Conservation (phyloP, 2,113 vertebrate genomes). For the Nycticryphes semicollaris region DNA sequence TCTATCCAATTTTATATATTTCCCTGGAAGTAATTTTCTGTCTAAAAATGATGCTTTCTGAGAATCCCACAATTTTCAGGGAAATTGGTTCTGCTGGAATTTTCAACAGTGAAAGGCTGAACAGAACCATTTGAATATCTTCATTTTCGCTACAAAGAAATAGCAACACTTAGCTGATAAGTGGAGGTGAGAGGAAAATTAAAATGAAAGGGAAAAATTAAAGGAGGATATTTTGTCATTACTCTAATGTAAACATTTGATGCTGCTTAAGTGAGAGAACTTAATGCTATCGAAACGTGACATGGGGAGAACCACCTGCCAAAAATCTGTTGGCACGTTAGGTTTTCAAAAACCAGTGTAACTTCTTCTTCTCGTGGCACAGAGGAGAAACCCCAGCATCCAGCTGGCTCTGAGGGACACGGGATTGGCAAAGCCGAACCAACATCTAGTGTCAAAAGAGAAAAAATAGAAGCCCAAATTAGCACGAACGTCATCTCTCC, state of each 20-base stretch:
- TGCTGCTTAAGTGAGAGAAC: background rate
- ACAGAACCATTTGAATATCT: background rate
- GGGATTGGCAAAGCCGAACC: background rate
- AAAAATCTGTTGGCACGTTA: background rate
- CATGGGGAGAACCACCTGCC: background rate
- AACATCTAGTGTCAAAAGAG: background rate
- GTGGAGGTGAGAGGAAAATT: background rate
- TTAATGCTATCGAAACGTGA: background rate
- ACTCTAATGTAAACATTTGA: background rate
- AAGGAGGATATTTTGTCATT: background rate
- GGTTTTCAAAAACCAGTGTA: background rate
- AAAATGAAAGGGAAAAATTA: background rate
- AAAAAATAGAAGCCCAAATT: background rate
- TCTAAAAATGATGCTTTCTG: constrained; percentile 4
- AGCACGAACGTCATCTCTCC: background rate
- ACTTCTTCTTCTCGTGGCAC: constrained; percentile 4
- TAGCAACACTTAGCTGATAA: background rate
- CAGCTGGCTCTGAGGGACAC: background rate
- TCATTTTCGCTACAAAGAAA: background rate
- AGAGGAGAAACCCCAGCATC: background rate
- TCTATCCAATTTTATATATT: background rate
- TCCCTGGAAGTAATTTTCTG: background rate
- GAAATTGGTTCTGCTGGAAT: background rate
- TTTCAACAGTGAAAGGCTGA: background rate
- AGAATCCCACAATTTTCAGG: background rate